Evolutionary conservation across 2,797 vertebrate genomes (phyloP).

Genomic region (Lithobates pipiens): DNA sequence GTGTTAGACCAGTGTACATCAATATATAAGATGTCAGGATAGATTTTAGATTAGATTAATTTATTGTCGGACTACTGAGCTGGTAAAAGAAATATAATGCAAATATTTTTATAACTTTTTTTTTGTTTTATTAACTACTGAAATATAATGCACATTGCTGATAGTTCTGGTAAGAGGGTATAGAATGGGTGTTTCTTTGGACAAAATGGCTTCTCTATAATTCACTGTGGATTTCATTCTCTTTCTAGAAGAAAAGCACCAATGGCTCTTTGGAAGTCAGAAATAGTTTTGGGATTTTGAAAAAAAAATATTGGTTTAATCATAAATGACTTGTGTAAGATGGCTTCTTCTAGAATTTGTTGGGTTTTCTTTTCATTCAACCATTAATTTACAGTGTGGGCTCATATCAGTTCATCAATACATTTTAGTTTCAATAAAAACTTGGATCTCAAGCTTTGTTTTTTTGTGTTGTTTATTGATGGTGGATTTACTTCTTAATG

Average conservation of each 20-base stretch:
- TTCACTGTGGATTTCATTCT: slow-evolving; percentile 7
- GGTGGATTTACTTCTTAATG: too few relatives aligned
- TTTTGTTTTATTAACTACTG: slow-evolving; percentile 52
- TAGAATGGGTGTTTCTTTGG: neutral
- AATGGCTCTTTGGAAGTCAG: neutral
- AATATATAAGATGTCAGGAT: slow-evolving; percentile 34
- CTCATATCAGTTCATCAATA: slow-evolving; percentile 54
- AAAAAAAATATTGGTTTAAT: slow-evolving; percentile 57
- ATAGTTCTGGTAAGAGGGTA: slow-evolving; percentile 1
- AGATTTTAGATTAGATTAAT: slow-evolving; percentile 49
- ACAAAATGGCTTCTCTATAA: neutral
- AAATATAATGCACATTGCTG: slow-evolving; percentile 33
- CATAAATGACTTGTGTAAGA: slow-evolving; percentile 58
- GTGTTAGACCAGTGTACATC: slow-evolving; percentile 49
- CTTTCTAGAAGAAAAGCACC: neutral
- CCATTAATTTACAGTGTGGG: slow-evolving; percentile 63
- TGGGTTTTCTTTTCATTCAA: slow-evolving; percentile 18
- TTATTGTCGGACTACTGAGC: slow-evolving; percentile 54
- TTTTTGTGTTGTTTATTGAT: slow-evolving; percentile 14
- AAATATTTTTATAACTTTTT: slow-evolving; percentile 31
- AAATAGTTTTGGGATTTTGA: slow-evolving; percentile 54
- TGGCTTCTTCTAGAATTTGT: slow-evolving; percentile 63
- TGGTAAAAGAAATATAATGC: slow-evolving; percentile 42
- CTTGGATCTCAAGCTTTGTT: slow-evolving; percentile 49
- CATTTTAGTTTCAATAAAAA: slow-evolving; percentile 66